Percentiles rank a stretch among this genome's conserved stretches.
These are phyloP conservation scores for Cassiopea xamachana DNA, from an alignment of 30 jellyfish, hydroid and myxozoan genomes.

Conservation along the genomic window DNA sequence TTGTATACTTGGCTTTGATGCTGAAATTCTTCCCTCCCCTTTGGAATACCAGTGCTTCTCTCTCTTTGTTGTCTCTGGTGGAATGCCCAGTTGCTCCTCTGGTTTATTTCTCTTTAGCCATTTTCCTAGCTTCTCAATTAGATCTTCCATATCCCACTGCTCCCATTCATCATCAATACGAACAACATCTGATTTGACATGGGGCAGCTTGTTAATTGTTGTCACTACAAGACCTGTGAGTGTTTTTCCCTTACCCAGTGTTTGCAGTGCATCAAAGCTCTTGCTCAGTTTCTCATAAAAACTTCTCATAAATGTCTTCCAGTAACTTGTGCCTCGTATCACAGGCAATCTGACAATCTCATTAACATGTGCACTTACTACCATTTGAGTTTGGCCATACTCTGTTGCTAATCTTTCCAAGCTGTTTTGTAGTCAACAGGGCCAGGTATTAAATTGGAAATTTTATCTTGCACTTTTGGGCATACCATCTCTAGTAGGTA, in stretches of 20 bases:
- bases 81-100: slow-evolving; percentile 35
- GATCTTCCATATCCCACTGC: slow-evolving; percentile 59
- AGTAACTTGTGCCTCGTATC: slow-evolving; percentile 50
- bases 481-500: slow-evolving; percentile 64
- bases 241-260: slow-evolving; percentile 31
- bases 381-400: slow-evolving; percentile 56
- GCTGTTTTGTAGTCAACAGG: slow-evolving; percentile 63
- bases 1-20: slow-evolving; percentile 30
- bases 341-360: slow-evolving; percentile 43
- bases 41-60: slow-evolving; percentile 50
- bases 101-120: slow-evolving; percentile 51
- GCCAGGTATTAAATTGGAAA: slow-evolving; percentile 50
- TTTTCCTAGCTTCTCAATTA: slow-evolving; percentile 46
- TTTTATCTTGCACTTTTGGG: slow-evolving; percentile 28
- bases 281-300: slow-evolving; percentile 57
- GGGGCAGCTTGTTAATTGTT: slow-evolving; percentile 68
- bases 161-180: slow-evolving; percentile 66
- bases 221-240: slow-evolving; percentile 62
- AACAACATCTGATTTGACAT: slow-evolving; percentile 63
- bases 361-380: slow-evolving; percentile 57
- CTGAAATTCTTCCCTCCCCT: slow-evolving; percentile 42
- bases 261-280: slow-evolving; percentile 58
- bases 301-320: slow-evolving; percentile 19
- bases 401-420: slow-evolving; percentile 51
- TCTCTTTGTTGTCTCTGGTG: slow-evolving; percentile 44